Evolutionary conservation across 2,797 vertebrate species (phyloP).

Genomic region (Mycteria americana): DNA sequence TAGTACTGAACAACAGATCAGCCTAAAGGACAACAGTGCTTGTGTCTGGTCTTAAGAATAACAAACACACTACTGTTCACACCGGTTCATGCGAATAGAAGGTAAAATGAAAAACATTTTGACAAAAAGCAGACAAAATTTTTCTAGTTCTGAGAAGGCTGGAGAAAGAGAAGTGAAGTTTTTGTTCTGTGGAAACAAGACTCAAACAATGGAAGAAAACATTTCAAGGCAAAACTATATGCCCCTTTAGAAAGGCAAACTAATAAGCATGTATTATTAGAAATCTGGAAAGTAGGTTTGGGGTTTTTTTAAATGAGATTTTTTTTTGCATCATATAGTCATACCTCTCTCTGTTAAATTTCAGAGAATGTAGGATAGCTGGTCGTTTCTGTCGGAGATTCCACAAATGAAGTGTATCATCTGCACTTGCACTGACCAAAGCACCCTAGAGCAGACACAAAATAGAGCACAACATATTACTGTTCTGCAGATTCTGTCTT

Average conservation of each 20-base stretch:
- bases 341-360: constrained; percentile 98
- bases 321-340: not conserved
- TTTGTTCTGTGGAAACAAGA: not conserved
- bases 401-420: constrained; percentile 97
- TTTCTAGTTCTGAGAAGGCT: not conserved
- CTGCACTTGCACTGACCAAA: constrained; percentile 93
- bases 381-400: constrained; percentile 95
- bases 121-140: not conserved
- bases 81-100: not conserved
- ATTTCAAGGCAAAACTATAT: not conserved
- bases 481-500: not conserved
- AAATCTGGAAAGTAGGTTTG: not conserved
- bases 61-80: not conserved
- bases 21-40: not conserved
- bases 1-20: not conserved
- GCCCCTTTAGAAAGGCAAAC: not conserved
- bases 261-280: not conserved
- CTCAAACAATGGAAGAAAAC: not conserved
- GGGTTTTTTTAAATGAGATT: not conserved
- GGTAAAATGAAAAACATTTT: not conserved
- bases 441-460: constrained; percentile 85
- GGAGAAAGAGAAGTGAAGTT: not conserved
- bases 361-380: constrained; percentile 96
- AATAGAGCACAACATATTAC: not conserved
- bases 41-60: not conserved